Evolutionary conservation across 2,113 vertebrate genomes (phyloP).

Genomic region (human (Homo sapiens)): DNA sequence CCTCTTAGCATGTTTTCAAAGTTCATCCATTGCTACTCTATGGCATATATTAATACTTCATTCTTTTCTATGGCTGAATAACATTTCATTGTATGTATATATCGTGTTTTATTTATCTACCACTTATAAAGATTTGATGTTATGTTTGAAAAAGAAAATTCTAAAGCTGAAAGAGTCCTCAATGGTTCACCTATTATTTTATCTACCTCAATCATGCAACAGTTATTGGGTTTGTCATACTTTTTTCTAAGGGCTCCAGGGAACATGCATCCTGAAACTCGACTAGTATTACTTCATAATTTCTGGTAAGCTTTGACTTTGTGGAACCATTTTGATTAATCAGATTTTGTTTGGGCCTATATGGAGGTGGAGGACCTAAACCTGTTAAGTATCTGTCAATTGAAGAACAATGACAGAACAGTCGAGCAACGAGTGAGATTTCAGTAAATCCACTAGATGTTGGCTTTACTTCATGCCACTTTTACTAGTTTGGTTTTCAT

Average conservation of each 20-base stretch:
- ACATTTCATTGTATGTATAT: background rate
- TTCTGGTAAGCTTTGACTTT: background rate
- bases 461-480: slow-evolving; percentile 7
- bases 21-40: background rate
- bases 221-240: background rate
- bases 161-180: background rate
- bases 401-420: background rate
- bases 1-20: slow-evolving; percentile 6
- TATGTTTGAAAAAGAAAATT: slow-evolving; percentile 8
- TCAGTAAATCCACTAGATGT: background rate
- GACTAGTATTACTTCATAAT: background rate
- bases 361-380: background rate
- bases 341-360: background rate
- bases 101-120: slow-evolving; percentile 12
- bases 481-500: slow-evolving; percentile 41
- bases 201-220: background rate
- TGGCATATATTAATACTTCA: background rate
- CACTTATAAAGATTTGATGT: background rate
- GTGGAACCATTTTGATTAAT: background rate
- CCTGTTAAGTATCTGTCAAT: background rate
- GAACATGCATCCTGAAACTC: background rate
- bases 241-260: background rate
- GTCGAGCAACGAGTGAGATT: background rate
- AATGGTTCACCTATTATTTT: background rate
- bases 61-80: slow-evolving; percentile 1